Evolutionary conservation across 2,797 vertebrate genomes (phyloP).

Genomic region (Sebastes jordani): DNA sequence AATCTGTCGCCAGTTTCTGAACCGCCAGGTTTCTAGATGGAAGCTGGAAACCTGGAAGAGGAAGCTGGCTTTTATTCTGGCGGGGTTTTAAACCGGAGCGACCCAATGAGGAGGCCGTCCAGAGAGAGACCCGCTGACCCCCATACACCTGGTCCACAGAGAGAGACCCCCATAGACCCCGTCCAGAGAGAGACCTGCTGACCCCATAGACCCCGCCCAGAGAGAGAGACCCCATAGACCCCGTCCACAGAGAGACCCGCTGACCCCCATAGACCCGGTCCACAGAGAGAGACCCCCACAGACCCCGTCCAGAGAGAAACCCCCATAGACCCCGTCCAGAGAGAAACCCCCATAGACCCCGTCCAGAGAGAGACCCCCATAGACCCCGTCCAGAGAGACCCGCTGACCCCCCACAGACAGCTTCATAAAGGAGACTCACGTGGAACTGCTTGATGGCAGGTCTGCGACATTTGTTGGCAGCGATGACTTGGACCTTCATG

Average conservation of each 20-base stretch:
- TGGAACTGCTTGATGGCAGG: constrained; percentile 95
- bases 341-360: too few species aligned
- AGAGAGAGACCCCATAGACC: too few species aligned
- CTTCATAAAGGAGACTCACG: constrained; percentile 77
- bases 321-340: too few species aligned
- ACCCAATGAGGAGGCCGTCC: constrained; percentile 29
- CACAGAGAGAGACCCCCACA: constrained; percentile 46
- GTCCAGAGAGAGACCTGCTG: constrained; percentile 75
- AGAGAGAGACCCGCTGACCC: constrained; percentile 68
- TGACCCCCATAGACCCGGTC: too few species aligned
- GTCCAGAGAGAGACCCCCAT: too few species aligned
- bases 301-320: neutral
- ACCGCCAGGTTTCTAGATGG: constrained; percentile 68
- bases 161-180: neutral
- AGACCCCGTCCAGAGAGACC: constrained; percentile 57
- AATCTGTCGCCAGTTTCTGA: constrained; percentile 65
- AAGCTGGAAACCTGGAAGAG: constrained; percentile 75
- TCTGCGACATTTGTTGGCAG: constrained; percentile 90
- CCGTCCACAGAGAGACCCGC: too few species aligned
- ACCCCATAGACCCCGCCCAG: constrained; percentile 13
- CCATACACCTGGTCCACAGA: constrained; percentile 6
- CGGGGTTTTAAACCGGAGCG: constrained; percentile 53
- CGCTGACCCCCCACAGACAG: neutral
- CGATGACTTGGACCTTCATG: constrained; percentile 97
- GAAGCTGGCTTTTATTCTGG: constrained; percentile 64